Percentiles rank a stretch among this genome's conserved stretches.
Conservation (phyloP, 2,797 vertebrate species). For the Crocodylus rhombifer region DNA sequence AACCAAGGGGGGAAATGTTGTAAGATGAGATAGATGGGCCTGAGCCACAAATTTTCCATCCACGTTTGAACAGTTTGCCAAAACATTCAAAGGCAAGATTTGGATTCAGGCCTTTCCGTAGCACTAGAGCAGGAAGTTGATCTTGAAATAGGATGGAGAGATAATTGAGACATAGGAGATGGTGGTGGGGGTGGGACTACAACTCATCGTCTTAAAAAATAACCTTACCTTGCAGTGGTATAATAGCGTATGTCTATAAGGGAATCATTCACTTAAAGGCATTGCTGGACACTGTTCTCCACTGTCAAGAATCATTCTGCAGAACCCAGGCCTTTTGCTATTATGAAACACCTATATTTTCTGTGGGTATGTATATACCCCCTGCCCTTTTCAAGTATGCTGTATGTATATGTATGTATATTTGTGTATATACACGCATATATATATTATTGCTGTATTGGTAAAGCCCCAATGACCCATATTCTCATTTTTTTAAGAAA, state of each 20-base stretch:
- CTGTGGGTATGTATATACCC: slow-evolving; percentile 1
- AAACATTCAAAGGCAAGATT: not conserved
- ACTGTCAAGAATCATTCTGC: not conserved
- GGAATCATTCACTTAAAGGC: not conserved
- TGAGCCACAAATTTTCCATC: slow-evolving; percentile 14
- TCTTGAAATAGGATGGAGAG: not conserved
- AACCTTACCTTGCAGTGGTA: accelerated
- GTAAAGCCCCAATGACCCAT: not conserved
- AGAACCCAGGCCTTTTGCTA: not conserved
- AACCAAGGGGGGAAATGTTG: slow-evolving; percentile 22
- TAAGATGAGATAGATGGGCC: not conserved
- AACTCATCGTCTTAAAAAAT: not conserved
- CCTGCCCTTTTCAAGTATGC: slow-evolving; percentile 10
- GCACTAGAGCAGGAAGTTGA: not conserved
- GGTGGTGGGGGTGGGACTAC: not conserved
- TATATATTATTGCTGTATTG: not conserved
- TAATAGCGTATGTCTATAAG: not conserved
- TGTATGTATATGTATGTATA: not conserved
- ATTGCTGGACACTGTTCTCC: not conserved
- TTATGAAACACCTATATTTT: slow-evolving; percentile 4
- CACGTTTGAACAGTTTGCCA: not conserved
- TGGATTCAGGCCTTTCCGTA: not conserved
- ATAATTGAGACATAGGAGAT: not conserved
- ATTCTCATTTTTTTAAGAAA: slow-evolving; percentile 1
- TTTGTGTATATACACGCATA: not conserved